Evolutionary conservation across 92 coral and sea anemone genomes (phyloP).

Genomic region (Epizoanthus scotinus): DNA sequence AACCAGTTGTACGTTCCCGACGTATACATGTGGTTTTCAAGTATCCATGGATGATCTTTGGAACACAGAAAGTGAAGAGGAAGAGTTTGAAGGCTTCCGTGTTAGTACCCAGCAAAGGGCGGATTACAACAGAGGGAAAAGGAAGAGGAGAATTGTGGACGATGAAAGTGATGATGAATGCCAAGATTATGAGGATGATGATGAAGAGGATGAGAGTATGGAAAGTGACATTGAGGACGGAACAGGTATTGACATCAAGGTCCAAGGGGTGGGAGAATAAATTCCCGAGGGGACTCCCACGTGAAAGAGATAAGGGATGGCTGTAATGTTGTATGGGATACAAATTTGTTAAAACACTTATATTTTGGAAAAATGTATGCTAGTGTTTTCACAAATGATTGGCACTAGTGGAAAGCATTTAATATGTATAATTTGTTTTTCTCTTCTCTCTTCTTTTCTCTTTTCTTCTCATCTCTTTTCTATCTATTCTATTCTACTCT

Average conservation of each 20-base stretch:
- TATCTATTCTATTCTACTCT: no score
- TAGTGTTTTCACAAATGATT: no score
- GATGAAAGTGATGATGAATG: slow-evolving; percentile 46
- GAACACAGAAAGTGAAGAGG: slow-evolving; percentile 37
- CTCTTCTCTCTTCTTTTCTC: no score
- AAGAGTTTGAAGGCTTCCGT: slow-evolving; percentile 55
- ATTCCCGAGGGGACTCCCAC: no score
- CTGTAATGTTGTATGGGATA: no score
- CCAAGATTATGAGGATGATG: slow-evolving; percentile 24
- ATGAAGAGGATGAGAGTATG: slow-evolving; percentile 36
- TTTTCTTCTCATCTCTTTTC: no score
- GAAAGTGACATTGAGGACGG: not conserved
- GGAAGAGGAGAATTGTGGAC: slow-evolving; percentile 39
- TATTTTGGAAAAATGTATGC: no score
- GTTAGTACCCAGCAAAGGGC: slow-evolving; percentile 47
- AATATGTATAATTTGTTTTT: no score
- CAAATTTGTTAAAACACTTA: no score
- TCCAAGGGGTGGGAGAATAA: not conserved
- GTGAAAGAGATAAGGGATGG: no score
- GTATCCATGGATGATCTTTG: slow-evolving; percentile 10
- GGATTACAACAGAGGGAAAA: slow-evolving; percentile 41
- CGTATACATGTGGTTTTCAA: not conserved
- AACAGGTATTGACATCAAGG: no score
- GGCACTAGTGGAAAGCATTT: no score
- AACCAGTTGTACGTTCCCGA: not conserved